These are phyloP conservation scores for Aricia agestis DNA, from an alignment of 1,140 invertebrate species.

Conservation along the genomic window DNA sequence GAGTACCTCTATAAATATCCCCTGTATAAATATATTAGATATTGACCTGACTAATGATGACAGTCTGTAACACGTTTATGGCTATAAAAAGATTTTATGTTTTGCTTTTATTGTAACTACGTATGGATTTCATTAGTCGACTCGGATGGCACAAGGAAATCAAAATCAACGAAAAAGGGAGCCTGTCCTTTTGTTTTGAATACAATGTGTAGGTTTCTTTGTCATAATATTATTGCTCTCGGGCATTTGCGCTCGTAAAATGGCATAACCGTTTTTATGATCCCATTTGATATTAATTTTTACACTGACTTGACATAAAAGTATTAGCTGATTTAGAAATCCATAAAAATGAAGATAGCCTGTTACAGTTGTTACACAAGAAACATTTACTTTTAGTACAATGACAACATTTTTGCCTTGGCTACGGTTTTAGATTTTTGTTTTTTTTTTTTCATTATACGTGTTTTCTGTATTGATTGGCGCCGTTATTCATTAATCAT, in stretches of 20 bases:
- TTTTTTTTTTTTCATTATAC: too few species aligned
- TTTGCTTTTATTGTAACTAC: slow-evolving; percentile 4
- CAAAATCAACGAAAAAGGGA: background rate
- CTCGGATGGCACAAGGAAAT: background rate
- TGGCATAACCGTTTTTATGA: background rate
- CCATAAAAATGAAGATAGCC: too few species aligned
- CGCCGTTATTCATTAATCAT: background rate
- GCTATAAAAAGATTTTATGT: background rate
- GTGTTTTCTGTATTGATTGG: background rate
- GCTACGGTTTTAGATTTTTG: too few species aligned
- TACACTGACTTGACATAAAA: background rate
- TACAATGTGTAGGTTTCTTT: background rate
- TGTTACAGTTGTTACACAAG: too few species aligned
- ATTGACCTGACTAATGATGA: slow-evolving; percentile 7
- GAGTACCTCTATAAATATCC: slow-evolving; percentile 49
- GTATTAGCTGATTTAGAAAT: too few species aligned
- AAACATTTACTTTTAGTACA: too few species aligned
- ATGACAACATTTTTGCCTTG: too few species aligned
- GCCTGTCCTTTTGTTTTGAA: background rate
- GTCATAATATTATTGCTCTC: background rate
- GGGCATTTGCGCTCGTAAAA: background rate
- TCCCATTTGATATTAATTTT: background rate
- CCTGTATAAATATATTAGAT: slow-evolving; percentile 11
- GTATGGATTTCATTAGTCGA: background rate
- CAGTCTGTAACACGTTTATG: slow-evolving; percentile 4